Percentiles rank a stretch among this genome's conserved stretches.
These are phyloP conservation scores for Sitta europaea DNA, from an alignment of 2,113 vertebrate species.

Conservation along the genomic window DNA sequence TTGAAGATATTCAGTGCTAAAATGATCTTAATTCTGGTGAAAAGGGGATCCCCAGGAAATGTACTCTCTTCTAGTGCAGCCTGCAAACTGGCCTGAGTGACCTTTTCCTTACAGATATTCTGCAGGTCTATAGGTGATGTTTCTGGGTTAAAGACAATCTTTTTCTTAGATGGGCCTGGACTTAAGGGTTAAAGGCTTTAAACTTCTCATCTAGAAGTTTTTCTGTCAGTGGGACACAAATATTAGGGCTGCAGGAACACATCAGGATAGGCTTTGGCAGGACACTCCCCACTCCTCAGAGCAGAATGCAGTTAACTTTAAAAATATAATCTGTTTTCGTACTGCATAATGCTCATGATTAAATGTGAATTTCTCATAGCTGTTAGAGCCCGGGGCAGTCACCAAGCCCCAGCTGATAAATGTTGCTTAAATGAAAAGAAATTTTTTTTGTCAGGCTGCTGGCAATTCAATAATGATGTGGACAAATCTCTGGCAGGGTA, in stretches of 20 bases:
- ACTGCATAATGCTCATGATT: not conserved
- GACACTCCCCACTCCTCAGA: not conserved
- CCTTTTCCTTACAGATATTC: not conserved
- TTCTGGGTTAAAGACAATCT: not conserved
- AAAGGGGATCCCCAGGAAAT: not conserved
- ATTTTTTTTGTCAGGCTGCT: not conserved
- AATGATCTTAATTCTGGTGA: not conserved
- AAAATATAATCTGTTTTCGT: conserved; percentile 10
- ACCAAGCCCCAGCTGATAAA: not conserved
- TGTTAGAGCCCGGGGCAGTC: not conserved
- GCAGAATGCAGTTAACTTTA: not conserved
- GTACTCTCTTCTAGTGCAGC: not conserved
- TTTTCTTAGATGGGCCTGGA: not conserved
- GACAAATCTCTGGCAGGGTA: conserved; percentile 2
- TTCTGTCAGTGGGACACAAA: not conserved
- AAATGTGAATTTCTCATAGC: not conserved
- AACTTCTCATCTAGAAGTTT: not conserved
- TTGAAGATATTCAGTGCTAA: not conserved
- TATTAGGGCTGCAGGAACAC: not conserved
- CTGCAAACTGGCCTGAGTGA: not conserved
- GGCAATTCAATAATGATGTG: conserved; percentile 22
- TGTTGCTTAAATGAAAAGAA: conserved; percentile 6
- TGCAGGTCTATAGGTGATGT: not conserved
- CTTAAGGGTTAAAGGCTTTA: not conserved
- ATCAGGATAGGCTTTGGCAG: not conserved